These are phyloP conservation scores for Eristalis intricaria DNA, from an alignment of 2,888 invertebrate species.

Conservation along the genomic window DNA sequence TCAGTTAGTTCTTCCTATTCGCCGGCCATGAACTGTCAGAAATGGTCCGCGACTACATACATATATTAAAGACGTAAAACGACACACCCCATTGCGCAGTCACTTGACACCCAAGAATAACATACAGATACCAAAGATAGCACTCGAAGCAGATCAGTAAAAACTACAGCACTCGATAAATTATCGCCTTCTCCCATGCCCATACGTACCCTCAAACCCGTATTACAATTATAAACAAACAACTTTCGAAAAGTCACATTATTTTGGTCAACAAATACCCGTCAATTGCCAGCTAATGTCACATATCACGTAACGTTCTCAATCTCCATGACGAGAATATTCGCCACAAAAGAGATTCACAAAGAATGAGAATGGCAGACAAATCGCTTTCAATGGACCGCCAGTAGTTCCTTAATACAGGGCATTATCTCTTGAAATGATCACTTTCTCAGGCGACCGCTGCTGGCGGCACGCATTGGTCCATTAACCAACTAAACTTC, in stretches of 20 bases:
- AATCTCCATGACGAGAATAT: neutral
- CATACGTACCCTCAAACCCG: neutral
- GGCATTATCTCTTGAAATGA: conserved; percentile 1
- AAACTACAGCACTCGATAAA: neutral
- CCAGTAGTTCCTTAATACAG: neutral
- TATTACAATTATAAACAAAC: neutral
- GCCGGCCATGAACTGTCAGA: neutral
- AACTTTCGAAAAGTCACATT: neutral
- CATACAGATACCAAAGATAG: neutral
- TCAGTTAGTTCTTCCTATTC: neutral
- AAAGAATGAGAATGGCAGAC: neutral
- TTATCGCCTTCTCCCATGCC: neutral
- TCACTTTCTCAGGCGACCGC: conserved; percentile 13
- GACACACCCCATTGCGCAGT: neutral
- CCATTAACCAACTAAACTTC: conserved; percentile 24
- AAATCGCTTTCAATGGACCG: neutral
- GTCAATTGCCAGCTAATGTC: neutral
- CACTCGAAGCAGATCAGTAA: neutral
- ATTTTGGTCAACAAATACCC: neutral
- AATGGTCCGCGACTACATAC: neutral
- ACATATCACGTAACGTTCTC: neutral
- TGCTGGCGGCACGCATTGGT: conserved; percentile 18
- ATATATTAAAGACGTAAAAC: neutral
- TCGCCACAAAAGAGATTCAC: neutral
- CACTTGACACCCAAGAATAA: neutral